A percentile compares a stretch with the other conserved stretches of the same genome.
Evolutionary conservation across 2,888 invertebrate species (phyloP).

Genomic region (Dasypogon diadema): DNA sequence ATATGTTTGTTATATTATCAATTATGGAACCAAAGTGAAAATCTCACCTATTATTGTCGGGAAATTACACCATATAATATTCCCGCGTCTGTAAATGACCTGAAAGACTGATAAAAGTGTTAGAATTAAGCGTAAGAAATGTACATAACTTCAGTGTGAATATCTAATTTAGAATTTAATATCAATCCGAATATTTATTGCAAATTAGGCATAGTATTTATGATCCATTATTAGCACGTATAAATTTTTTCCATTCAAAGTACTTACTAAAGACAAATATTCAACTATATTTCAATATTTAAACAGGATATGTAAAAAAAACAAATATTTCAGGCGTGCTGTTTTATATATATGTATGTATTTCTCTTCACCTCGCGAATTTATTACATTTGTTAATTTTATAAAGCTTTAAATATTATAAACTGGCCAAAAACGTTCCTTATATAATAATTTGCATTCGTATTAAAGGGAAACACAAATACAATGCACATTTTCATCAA

Average conservation of each 20-base stretch:
- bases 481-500: too few relatives aligned
- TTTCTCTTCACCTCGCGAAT: too few relatives aligned
- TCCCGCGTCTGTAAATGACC: conserved; percentile 1
- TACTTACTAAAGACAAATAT: too few relatives aligned
- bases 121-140: conserved; percentile 3
- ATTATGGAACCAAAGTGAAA: conserved; percentile 32
- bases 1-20: conserved; percentile 31
- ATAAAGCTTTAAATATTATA: not conserved
- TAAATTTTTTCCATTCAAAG: too few relatives aligned
- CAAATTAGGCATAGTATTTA: not conserved
- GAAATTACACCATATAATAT: not conserved
- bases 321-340: too few relatives aligned
- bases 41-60: conserved; percentile 3
- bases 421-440: too few relatives aligned
- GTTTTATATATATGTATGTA: not conserved
- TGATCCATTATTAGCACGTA: too few relatives aligned
- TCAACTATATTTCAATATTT: too few relatives aligned
- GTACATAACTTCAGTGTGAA: conserved; percentile 9
- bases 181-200: conserved; percentile 19
- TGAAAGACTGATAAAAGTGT: conserved; percentile 31
- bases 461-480: too few relatives aligned
- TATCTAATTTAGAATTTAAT: conserved; percentile 13
- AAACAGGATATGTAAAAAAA: too few relatives aligned
- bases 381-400: not conserved
- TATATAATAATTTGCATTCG: too few relatives aligned